A percentile compares a stretch with the other conserved stretches of the same genome.
Conservation (phyloP, 2,113 vertebrate species). For the Cyprinodon brontotheroides region DNA sequence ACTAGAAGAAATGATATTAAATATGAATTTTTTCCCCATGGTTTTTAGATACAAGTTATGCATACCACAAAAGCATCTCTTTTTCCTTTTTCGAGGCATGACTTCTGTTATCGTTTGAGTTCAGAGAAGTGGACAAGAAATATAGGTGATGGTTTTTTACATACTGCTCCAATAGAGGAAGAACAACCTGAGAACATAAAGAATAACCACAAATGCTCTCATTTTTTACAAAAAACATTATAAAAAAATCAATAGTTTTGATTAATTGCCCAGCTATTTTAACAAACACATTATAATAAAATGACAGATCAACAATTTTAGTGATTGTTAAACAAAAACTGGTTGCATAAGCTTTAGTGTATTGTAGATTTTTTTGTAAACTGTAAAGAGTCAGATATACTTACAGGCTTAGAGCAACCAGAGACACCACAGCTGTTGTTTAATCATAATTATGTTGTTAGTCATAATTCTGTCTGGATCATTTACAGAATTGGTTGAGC, state of each 20-base stretch:
- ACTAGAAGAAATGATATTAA: neutral
- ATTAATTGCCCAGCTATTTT: neutral
- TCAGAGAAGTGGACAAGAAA: constrained; percentile 85
- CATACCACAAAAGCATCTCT: constrained; percentile 93
- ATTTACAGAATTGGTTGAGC: neutral
- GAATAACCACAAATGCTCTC: neutral
- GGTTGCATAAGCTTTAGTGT: no score
- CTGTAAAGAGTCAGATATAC: neutral
- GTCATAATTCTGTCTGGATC: neutral
- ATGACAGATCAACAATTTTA: neutral
- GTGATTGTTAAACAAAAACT: neutral
- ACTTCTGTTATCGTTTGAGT: constrained; percentile 82
- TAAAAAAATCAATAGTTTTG: neutral
- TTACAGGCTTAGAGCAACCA: neutral
- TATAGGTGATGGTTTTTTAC: constrained; percentile 90
- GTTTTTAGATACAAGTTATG: neutral
- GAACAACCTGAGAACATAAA: constrained; percentile 82
- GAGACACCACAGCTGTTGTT: neutral
- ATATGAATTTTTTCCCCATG: neutral
- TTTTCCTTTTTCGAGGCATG: constrained; percentile 94
- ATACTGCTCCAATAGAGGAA: constrained; percentile 94
- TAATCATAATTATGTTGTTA: neutral
- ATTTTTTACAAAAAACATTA: neutral
- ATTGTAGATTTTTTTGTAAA: neutral
- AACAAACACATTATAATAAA: neutral